Conservation (phyloP, 2,888 invertebrate species). For the Chirona hameri region DNA sequence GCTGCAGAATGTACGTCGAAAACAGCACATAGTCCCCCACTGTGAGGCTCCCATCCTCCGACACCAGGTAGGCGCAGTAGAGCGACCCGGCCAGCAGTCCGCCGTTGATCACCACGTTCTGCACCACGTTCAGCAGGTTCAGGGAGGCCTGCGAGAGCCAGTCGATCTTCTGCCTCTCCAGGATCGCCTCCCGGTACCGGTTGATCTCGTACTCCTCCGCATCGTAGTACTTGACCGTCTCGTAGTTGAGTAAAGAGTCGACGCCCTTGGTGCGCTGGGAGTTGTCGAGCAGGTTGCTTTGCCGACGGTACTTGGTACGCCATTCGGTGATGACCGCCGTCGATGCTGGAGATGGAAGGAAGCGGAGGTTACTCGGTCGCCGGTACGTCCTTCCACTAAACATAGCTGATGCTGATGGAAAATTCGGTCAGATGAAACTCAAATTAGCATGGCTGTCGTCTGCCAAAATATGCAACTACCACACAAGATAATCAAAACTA, state of each 20-base stretch:
- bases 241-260: constrained; percentile 94
- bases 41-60: constrained; percentile 61
- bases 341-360: constrained; percentile 56
- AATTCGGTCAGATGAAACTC: too few relatives aligned
- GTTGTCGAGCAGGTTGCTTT: constrained; percentile 93
- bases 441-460: too few relatives aligned
- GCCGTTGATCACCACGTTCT: constrained; percentile 82
- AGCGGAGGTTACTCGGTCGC: too few relatives aligned
- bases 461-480: too few relatives aligned
- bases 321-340: constrained; percentile 94
- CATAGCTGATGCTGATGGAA: too few relatives aligned
- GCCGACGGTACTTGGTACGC: constrained; percentile 90
- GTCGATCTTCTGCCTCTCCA: constrained; percentile 83
- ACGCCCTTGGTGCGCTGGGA: constrained; percentile 86
- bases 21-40: constrained; percentile 96
- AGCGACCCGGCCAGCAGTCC: constrained; percentile 83
- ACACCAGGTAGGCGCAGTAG: constrained; percentile 83
- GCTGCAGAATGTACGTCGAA: constrained; percentile 86
- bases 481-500: too few relatives aligned
- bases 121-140: constrained; percentile 83
- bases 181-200: constrained; percentile 76
- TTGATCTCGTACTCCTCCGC: constrained; percentile 89
- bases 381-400: too few relatives aligned
- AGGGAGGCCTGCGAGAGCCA: constrained; percentile 81
- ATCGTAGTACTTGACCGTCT: constrained; percentile 97